Percentiles rank a stretch among this genome's conserved stretches.
phyloP scores from a whole-genome alignment of 2,113 vertebrate species.

The Callipepla californica region DNA sequence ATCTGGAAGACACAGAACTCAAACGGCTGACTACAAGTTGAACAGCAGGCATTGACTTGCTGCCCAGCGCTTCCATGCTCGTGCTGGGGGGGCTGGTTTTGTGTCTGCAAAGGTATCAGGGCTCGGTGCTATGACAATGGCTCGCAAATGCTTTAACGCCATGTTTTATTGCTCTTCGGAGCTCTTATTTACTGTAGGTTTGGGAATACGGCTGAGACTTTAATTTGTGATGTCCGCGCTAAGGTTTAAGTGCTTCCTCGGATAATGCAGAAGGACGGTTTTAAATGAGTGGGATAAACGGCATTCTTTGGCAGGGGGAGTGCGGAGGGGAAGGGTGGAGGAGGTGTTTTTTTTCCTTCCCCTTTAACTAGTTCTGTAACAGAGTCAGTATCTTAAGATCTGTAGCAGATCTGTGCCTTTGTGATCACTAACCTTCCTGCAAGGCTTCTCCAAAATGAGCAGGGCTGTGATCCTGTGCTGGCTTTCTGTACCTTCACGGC shows the following conservation, averaged over 20 bases:
- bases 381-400: conserved; percentile 76
- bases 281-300: conserved; percentile 71
- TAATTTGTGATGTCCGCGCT: conserved; percentile 51
- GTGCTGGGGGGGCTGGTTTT: conserved; percentile 61
- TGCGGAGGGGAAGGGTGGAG: conserved; percentile 59
- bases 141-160: conserved; percentile 73
- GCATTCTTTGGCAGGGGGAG: conserved; percentile 71
- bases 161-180: conserved; percentile 71
- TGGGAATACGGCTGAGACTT: conserved; percentile 45
- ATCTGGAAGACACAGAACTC: conserved; percentile 69
- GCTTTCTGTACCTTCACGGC: neutral
- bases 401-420: conserved; percentile 59
- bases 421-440: conserved; percentile 53
- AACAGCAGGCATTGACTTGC: conserved; percentile 79
- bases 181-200: conserved; percentile 54
- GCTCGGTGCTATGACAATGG: conserved; percentile 71
- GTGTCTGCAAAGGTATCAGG: conserved; percentile 71
- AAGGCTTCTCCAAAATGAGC: neutral
- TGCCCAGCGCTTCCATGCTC: conserved; percentile 73
- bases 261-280: conserved; percentile 53
- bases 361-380: conserved; percentile 65
- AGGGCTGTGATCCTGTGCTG: neutral
- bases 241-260: conserved; percentile 29
- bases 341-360: conserved; percentile 35
- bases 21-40: conserved; percentile 73